A percentile compares a stretch with the other conserved stretches of the same genome.
Conservation (phyloP, 2,888 invertebrate genomes). For the Cephalotes varians region DNA sequence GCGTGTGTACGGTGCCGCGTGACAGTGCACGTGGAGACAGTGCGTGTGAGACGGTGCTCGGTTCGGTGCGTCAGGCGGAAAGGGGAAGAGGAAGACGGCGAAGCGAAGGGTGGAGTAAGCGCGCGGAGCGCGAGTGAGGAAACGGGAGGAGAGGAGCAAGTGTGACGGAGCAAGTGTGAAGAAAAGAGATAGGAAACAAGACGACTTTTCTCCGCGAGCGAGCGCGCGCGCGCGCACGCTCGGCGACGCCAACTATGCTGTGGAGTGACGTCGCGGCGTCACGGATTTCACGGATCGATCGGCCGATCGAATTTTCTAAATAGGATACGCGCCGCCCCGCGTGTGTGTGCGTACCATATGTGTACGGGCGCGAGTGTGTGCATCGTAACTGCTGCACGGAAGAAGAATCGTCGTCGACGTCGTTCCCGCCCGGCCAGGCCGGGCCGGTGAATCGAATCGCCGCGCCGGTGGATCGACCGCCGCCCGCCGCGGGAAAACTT, state of each 20-base stretch:
- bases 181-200: constrained; percentile 50
- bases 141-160: not conserved
- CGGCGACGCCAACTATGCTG: constrained; percentile 59
- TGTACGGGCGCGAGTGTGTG: constrained; percentile 72
- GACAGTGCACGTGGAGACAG: constrained; percentile 57
- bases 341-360: constrained; percentile 65
- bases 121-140: not conserved
- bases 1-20: constrained; percentile 46
- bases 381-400: constrained; percentile 73
- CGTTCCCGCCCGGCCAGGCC: constrained; percentile 76
- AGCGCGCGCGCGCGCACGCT: constrained; percentile 23
- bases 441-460: constrained; percentile 75
- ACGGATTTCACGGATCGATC: constrained; percentile 31
- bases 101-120: constrained; percentile 13
- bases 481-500: constrained; percentile 74
- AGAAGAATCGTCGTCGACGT: constrained; percentile 64
- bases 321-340: constrained; percentile 57
- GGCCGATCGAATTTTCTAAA: constrained; percentile 64
- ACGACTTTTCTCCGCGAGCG: constrained; percentile 36
- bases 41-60: constrained; percentile 55
- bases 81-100: constrained; percentile 9
- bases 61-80: constrained; percentile 51
- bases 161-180: not conserved
- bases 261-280: constrained; percentile 62
- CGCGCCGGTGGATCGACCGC: constrained; percentile 74